Evolutionary conservation across 2,888 invertebrate species (phyloP), one percentile per base, ranked within the genome.

Genomic region (Alloplasta piceator): DNA sequence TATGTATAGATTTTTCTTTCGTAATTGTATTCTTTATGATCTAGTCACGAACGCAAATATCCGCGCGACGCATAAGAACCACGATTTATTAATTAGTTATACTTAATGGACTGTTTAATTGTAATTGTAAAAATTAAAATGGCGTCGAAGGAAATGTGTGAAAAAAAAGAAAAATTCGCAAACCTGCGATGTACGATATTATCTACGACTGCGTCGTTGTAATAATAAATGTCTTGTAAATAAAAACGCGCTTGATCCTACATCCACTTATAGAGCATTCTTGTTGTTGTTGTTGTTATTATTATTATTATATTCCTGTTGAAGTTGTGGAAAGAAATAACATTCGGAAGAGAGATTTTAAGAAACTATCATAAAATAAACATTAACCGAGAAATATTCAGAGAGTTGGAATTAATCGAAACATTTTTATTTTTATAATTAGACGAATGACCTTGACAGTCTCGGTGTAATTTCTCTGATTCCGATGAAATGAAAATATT

Each of bases 41-140:
- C 81, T 81, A 81, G 81, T 81, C 81, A 81, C 66, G 66, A 78
- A 74, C 73, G 81, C 77, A 77, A n/a, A n/a, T 81, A 77, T 14
- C 64, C 46, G 58, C 64, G 73, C 73, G 56, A 64, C 64, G 46
- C 43, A 58, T 58, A 3, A 64, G 58, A 78, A 81, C 50, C 77
- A 77, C 80, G 77, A 73, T 81, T 78, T 70, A 77, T 81, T 81
- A 70, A 66, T 70, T 77, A 70, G 61, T 70, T 2, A 73, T 74
- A 81, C 81, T 81, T 67, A 72, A 81, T 81, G 81, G 81, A 78
- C 81, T 81, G 81, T 77, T 78, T 70, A 77, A 81, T 78, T 77
- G 80, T 81, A 77, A 80, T 26, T 63, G 64, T 77, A 16, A 16
- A 64, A 70, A 50, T 46, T 55, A 73, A 76, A 80, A 26, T 14